Evolutionary conservation across 1,140 invertebrate genomes (phyloP), one percentile per base, ranked within the genome.

Genomic region (Cyphomyrmex costatus): DNA sequence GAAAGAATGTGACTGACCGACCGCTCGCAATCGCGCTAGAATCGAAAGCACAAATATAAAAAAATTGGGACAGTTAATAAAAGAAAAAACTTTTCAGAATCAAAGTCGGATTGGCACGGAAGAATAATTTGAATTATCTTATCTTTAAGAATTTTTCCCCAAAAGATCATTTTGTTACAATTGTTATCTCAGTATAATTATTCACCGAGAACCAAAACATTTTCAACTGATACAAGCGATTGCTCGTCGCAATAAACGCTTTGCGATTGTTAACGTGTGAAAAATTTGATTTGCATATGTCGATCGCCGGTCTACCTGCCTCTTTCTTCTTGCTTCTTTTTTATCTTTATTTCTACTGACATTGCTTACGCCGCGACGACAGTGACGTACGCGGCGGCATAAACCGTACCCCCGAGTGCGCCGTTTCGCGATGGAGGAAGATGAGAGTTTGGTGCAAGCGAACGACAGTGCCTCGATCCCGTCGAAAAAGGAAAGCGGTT

Each of bases 401-500:
- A 5, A 16, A 42, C 12, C 56, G 65, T 6, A 24, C 21, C 65
- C 6, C n/a, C 36, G 33, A 56, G 10, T 24, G 0, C 10, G 30
- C 7, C 91, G 14, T 27, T 30, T 33, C n/a, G 51, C 49, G n/a
- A 74, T 74, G 51, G 51, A 74, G n/a, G 51, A 74, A 19, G 71
- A 56, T 14, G 51, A 36, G 42, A 49, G 24, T 4, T 4, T 30
- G 16, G 42, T 42, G 42, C 7, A 7, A 14, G 5, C 3, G 42
- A 21, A 5, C 42, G 68, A 27, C 65, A 8, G 21, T 3, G 21
- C 7, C 14, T 24, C 30, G 30, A 36, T 3, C 30, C 30, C 70
- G 10, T 30, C 46, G 51, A 73, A 74, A 10, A 74, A 94, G 88
- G 94, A 94, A 86, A 94, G 93, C 65, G 94, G 94, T 0, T 94